phyloP scores from a whole-genome alignment of 2,797 vertebrate genomes.

The Erpetoichthys calabaricus region DNA sequence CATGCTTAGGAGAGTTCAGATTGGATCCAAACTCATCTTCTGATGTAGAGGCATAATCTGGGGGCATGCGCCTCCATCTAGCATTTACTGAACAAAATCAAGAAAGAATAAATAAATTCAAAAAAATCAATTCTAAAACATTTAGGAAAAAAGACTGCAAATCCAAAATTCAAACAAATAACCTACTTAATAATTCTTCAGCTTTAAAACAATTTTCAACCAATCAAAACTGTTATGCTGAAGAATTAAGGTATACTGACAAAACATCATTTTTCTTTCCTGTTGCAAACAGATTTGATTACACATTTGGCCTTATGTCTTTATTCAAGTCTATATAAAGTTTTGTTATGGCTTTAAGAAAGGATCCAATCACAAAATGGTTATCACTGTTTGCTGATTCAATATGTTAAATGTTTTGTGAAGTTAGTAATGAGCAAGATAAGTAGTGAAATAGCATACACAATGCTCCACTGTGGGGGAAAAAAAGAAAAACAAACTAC shows the following conservation, averaged over 20 bases:
- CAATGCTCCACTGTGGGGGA: not conserved
- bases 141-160: conserved; percentile 25
- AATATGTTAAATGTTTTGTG: not conserved
- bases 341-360: not conserved
- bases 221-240: too few relatives aligned
- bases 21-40: conserved; percentile 95
- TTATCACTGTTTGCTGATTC: not conserved
- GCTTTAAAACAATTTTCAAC: too few relatives aligned
- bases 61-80: conserved; percentile 90
- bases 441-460: not conserved
- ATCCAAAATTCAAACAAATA: conserved; percentile 18
- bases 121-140: conserved; percentile 12
- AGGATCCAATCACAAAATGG: not conserved
- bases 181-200: too few relatives aligned
- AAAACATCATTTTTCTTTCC: too few relatives aligned
- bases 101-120: conserved; percentile 30
- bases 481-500: not conserved
- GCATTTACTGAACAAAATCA: conserved; percentile 67
- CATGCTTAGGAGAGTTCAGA: conserved; percentile 79
- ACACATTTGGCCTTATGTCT: too few relatives aligned
- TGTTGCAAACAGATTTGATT: too few relatives aligned
- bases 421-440: not conserved
- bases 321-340: not conserved
- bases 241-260: too few relatives aligned
- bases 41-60: conserved; percentile 96